Conservation (phyloP, 2,888 invertebrate genomes). For the Scaptomyza tumidula region DNA sequence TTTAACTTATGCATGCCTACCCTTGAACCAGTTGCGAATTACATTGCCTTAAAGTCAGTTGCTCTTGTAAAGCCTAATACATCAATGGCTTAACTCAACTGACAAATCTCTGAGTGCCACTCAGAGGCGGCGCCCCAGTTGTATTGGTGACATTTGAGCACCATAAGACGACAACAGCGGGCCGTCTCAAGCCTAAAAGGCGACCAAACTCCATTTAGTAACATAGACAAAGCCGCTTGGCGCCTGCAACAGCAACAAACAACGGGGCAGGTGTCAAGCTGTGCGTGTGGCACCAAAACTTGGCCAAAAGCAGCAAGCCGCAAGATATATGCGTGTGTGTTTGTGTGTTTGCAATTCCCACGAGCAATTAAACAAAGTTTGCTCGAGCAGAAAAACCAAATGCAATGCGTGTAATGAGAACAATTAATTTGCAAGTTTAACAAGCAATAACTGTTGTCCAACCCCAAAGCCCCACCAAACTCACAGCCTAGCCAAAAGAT, state of each 20-base stretch:
- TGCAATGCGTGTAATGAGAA: slow-evolving; percentile 68
- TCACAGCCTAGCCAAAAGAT: slow-evolving; percentile 36
- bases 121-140: slow-evolving; percentile 20
- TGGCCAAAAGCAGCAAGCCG: slow-evolving; percentile 34
- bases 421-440: slow-evolving; percentile 61
- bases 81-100: slow-evolving; percentile 27
- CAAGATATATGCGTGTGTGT: slow-evolving; percentile 16
- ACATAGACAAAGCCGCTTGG: slow-evolving; percentile 52
- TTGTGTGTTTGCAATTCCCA: slow-evolving; percentile 52
- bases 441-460: slow-evolving; percentile 25
- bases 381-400: slow-evolving; percentile 27
- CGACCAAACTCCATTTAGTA: slow-evolving; percentile 13
- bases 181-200: slow-evolving; percentile 41
- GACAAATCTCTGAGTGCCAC: slow-evolving; percentile 41
- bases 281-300: slow-evolving; percentile 65
- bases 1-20: background rate
- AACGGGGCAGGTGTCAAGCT: slow-evolving; percentile 69
- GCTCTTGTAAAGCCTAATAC: slow-evolving; percentile 1
- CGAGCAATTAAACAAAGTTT: slow-evolving; percentile 61
- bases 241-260: slow-evolving; percentile 37
- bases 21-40: slow-evolving; percentile 16
- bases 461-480: background rate
- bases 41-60: slow-evolving; percentile 1
- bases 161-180: slow-evolving; percentile 57
- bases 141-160: slow-evolving; percentile 55